These are phyloP conservation scores for Ceratitis capitata DNA, from an alignment of 1,140 invertebrate genomes.

Conservation along the genomic window DNA sequence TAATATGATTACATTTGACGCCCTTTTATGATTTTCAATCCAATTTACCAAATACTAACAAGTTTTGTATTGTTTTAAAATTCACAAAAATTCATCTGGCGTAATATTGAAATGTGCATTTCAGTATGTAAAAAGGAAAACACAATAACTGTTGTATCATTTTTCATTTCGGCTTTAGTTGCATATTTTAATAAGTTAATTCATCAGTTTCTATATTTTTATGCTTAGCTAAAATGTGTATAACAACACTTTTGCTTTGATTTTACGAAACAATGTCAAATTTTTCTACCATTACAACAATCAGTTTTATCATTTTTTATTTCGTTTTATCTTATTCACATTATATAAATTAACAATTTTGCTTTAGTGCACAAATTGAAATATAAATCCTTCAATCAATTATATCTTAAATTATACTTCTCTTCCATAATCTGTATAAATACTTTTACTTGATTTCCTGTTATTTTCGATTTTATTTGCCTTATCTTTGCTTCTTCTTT, in stretches of 20 bases:
- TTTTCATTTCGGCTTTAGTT: neutral
- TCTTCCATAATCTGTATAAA: slow-evolving; percentile 18
- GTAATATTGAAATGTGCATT: neutral
- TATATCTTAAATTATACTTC: slow-evolving; percentile 16
- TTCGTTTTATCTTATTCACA: neutral
- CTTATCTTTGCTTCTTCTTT: neutral
- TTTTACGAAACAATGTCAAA: neutral
- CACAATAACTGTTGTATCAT: neutral
- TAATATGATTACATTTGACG: neutral
- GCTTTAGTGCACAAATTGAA: slow-evolving; percentile 7
- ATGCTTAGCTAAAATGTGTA: neutral
- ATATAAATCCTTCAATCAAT: slow-evolving; percentile 22
- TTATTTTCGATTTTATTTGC: neutral
- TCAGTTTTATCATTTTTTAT: neutral
- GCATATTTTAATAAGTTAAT: neutral
- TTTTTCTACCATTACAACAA: neutral
- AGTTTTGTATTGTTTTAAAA: neutral
- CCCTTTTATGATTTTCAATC: neutral
- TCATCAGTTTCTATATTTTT: neutral
- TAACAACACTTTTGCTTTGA: slow-evolving; percentile 15
- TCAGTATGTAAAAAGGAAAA: neutral
- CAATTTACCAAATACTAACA: neutral
- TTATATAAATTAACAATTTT: neutral
- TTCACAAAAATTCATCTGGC: neutral
- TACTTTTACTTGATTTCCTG: slow-evolving; percentile 23